Conservation (phyloP, 2,888 invertebrate species). For the Congeria kusceri region DNA sequence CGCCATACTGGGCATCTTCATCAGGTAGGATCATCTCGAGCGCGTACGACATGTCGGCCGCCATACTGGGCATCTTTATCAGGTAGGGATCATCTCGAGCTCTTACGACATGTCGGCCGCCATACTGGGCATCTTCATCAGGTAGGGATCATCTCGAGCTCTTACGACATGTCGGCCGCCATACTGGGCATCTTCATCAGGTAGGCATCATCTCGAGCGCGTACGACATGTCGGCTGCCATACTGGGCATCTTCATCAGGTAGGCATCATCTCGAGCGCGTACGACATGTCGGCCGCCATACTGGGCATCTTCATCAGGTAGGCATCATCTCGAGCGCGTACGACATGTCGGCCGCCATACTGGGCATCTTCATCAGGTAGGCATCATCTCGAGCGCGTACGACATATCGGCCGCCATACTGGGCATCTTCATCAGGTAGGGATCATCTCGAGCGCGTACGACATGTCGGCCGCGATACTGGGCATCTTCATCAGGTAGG, state of each 20-base stretch:
- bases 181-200: too few relatives aligned
- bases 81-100: slow-evolving; percentile 75
- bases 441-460: slow-evolving; percentile 82
- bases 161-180: too few relatives aligned
- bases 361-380: slow-evolving; percentile 78
- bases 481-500: slow-evolving; percentile 72
- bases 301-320: slow-evolving; percentile 75
- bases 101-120: slow-evolving; percentile 83
- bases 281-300: slow-evolving; percentile 83
- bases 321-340: slow-evolving; percentile 79
- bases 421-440: slow-evolving; percentile 79
- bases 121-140: slow-evolving; percentile 77
- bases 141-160: too few relatives aligned
- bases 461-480: slow-evolving; percentile 82
- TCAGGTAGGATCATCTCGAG: slow-evolving; percentile 82
- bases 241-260: slow-evolving; percentile 78
- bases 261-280: slow-evolving; percentile 81
- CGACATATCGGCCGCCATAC: slow-evolving; percentile 81
- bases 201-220: slow-evolving; percentile 82
- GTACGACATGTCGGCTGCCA: slow-evolving; percentile 82
- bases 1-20: too few relatives aligned
- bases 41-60: slow-evolving; percentile 82
- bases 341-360: slow-evolving; percentile 82
- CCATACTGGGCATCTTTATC: slow-evolving; percentile 79
- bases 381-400: slow-evolving; percentile 82